Conservation (phyloP, 2,888 invertebrate species). For the Ferdinandea cuprea region DNA sequence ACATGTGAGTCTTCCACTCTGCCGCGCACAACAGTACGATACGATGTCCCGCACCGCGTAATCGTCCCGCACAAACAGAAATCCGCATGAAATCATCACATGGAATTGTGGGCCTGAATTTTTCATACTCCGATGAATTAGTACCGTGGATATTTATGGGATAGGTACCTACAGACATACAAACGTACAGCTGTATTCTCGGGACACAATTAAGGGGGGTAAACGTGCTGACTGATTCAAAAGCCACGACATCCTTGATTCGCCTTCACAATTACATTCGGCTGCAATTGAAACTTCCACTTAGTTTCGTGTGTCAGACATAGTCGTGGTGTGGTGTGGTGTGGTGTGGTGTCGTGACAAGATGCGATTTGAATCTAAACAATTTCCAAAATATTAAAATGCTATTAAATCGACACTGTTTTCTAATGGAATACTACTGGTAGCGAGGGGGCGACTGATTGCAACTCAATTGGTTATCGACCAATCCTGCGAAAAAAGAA, state of each 20-base stretch:
- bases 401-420: slow-evolving; percentile 49
- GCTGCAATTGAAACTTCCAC: slow-evolving; percentile 51
- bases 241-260: slow-evolving; percentile 4
- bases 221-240: slow-evolving; percentile 6
- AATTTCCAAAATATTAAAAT: slow-evolving; percentile 64
- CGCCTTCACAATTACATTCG: slow-evolving; percentile 19
- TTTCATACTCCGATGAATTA: slow-evolving; percentile 45
- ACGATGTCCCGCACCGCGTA: slow-evolving; percentile 23
- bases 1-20: slow-evolving; percentile 29
- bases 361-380: slow-evolving; percentile 39
- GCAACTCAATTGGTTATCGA: slow-evolving; percentile 60
- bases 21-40: not conserved
- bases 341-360: slow-evolving; percentile 69
- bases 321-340: slow-evolving; percentile 54
- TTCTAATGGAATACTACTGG: slow-evolving; percentile 18
- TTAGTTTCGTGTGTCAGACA: slow-evolving; percentile 42
- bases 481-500: slow-evolving; percentile 26
- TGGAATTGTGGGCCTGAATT: slow-evolving; percentile 52
- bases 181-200: not conserved
- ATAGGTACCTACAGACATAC: not conserved
- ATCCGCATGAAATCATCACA: slow-evolving; percentile 42
- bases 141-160: slow-evolving; percentile 12
- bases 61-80: slow-evolving; percentile 38
- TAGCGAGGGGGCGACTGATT: slow-evolving; percentile 29
- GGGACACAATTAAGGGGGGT: not conserved